Evolutionary conservation across 2,797 vertebrate species (phyloP).

Genomic region (Eurystomus glaucurus): DNA sequence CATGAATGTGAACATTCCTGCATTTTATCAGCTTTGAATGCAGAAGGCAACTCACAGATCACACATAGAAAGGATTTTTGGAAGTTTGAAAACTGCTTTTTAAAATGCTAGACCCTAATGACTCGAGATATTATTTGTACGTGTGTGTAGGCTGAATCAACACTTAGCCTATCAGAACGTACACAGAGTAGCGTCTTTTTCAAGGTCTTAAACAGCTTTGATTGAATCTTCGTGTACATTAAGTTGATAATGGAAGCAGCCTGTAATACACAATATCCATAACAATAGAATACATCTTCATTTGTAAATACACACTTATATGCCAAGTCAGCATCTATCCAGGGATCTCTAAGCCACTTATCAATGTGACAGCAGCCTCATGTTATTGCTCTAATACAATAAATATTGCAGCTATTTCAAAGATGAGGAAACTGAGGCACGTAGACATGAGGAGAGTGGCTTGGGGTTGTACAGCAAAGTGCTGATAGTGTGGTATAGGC

Average conservation of each 20-base stretch:
- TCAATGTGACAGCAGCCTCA: background rate
- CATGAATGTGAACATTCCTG: slow-evolving; percentile 84
- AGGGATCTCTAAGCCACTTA: slow-evolving; percentile 29
- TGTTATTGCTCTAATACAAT: background rate
- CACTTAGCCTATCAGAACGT: slow-evolving; percentile 65
- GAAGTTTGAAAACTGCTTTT: slow-evolving; percentile 84
- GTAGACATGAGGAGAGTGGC: rapidly evolving
- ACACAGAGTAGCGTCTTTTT: slow-evolving; percentile 55
- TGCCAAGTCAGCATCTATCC: slow-evolving; percentile 31
- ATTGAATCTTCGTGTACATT: slow-evolving; percentile 51
- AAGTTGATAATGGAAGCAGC: slow-evolving; percentile 62
- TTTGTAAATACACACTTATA: slow-evolving; percentile 58
- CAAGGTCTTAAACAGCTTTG: slow-evolving; percentile 76
- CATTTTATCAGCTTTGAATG: slow-evolving; percentile 79
- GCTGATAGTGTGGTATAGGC: background rate
- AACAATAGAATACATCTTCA: slow-evolving; percentile 50
- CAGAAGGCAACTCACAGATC: slow-evolving; percentile 78
- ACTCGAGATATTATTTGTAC: slow-evolving; percentile 78
- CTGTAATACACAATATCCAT: slow-evolving; percentile 39
- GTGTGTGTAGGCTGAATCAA: slow-evolving; percentile 68
- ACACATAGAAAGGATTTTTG: slow-evolving; percentile 76
- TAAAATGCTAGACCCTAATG: slow-evolving; percentile 79
- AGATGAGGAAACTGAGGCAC: slow-evolving; percentile 46
- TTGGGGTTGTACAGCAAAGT: background rate
- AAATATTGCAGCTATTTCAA: background rate